phyloP scores from a whole-genome alignment of 1,140 invertebrate species.

The Tenebrio molitor region DNA sequence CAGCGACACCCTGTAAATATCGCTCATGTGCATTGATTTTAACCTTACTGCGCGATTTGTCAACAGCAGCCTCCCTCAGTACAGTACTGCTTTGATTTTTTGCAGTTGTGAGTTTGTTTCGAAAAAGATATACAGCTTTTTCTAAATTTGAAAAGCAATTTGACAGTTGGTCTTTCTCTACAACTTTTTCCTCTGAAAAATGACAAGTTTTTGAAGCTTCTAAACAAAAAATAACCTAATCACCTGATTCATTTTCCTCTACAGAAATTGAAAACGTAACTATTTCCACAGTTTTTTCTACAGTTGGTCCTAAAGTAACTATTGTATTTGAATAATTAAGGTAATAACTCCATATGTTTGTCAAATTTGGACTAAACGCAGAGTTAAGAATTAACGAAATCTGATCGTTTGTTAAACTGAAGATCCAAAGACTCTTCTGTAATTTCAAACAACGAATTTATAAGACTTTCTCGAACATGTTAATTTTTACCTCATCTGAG shows the following conservation, averaged over 20 bases:
- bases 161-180: neutral
- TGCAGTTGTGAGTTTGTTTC: neutral
- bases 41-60: neutral
- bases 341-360: neutral
- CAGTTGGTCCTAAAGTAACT: neutral
- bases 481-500: constrained; percentile 20
- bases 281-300: neutral
- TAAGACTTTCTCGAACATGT: too few relatives aligned
- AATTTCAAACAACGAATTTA: neutral
- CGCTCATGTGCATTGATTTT: too few relatives aligned
- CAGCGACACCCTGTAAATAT: too few relatives aligned
- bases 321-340: neutral
- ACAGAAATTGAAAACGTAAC: neutral
- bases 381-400: neutral
- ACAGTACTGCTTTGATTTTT: neutral
- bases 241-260: neutral
- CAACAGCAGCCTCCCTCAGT: constrained; percentile 1
- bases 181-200: constrained; percentile 7
- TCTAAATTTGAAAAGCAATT: constrained; percentile 17
- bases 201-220: neutral
- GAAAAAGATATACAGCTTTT: constrained; percentile 7
- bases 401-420: neutral
- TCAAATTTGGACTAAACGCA: neutral
- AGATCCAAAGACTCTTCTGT: neutral
- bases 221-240: neutral